Evolutionary conservation across 2,888 invertebrate genomes (phyloP).

Genomic region (Cheilosia pagana): DNA sequence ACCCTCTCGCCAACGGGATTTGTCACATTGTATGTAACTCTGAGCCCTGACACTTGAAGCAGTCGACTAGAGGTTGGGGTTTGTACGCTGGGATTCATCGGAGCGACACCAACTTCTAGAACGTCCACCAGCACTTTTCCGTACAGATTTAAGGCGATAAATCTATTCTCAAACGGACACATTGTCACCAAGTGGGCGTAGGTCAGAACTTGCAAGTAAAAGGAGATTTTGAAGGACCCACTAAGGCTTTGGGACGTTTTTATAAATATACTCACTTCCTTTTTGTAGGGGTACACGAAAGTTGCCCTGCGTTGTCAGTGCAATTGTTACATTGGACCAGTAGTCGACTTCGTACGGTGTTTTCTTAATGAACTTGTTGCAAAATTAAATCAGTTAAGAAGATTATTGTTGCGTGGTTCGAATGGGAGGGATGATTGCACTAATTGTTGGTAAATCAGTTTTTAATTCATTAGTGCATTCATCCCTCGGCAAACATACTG

Average conservation of each 20-base stretch:
- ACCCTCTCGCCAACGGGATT: slow-evolving; percentile 86
- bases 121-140: slow-evolving; percentile 87
- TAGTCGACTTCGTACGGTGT: slow-evolving; percentile 79
- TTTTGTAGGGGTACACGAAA: slow-evolving; percentile 86
- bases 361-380: slow-evolving; percentile 47
- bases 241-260: no score
- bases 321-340: slow-evolving; percentile 88
- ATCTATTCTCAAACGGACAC: slow-evolving; percentile 90
- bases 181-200: slow-evolving; percentile 88
- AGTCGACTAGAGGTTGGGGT: slow-evolving; percentile 77
- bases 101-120: slow-evolving; percentile 85
- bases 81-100: slow-evolving; percentile 75
- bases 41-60: slow-evolving; percentile 86
- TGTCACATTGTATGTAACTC: slow-evolving; percentile 85
- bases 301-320: slow-evolving; percentile 87
- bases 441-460: slow-evolving; percentile 8
- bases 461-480: slow-evolving; percentile 9
- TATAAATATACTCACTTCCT: slow-evolving; percentile 85
- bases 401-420: background rate
- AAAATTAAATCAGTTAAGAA: background rate
- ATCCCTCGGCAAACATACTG: slow-evolving; percentile 36
- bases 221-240: no score
- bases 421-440: slow-evolving; percentile 78
- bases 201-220: slow-evolving; percentile 85
- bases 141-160: slow-evolving; percentile 88